Conservation (phyloP, 23 tunicate species). For the Pegea sp. region DNA sequence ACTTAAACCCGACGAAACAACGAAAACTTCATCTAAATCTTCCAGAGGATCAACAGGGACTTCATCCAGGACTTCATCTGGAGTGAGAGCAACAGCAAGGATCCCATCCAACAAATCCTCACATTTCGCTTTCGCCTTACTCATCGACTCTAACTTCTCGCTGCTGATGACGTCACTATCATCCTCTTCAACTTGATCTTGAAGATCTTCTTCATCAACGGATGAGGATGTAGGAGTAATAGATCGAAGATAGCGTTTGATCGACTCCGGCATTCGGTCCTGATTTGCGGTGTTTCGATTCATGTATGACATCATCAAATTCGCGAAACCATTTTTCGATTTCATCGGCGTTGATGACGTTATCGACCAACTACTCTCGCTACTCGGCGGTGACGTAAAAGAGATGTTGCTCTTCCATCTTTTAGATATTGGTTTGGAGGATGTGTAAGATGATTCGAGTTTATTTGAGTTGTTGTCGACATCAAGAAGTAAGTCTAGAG, state of each 20-base stretch:
- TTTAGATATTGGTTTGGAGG: no score
- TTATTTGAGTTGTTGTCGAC: not conserved
- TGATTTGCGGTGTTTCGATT: not conserved
- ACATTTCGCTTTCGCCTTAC: not conserved
- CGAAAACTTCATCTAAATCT: no score
- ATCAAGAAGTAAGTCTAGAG: slow-evolving; percentile 11
- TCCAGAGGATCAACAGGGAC: no score
- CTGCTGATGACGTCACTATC: not conserved
- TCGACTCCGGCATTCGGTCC: not conserved
- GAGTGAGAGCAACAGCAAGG: not conserved
- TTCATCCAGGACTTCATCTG: not conserved
- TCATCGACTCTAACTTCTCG: not conserved
- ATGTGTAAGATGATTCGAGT: not conserved
- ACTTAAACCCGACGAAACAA: no score
- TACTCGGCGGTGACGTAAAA: not conserved
- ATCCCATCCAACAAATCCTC: not conserved
- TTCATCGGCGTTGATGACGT: not conserved
- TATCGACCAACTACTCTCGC: not conserved
- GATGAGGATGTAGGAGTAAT: not conserved
- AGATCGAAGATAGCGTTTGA: not conserved
- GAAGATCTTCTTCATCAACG: not conserved
- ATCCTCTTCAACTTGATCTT: not conserved
- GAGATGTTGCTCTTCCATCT: not conserved
- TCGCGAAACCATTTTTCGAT: not conserved
- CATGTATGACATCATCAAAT: not conserved